A percentile compares a stretch with the other conserved stretches of the same genome.
phyloP scores from a whole-genome alignment of 2,797 vertebrate genomes.

The Glossophaga mutica region DNA sequence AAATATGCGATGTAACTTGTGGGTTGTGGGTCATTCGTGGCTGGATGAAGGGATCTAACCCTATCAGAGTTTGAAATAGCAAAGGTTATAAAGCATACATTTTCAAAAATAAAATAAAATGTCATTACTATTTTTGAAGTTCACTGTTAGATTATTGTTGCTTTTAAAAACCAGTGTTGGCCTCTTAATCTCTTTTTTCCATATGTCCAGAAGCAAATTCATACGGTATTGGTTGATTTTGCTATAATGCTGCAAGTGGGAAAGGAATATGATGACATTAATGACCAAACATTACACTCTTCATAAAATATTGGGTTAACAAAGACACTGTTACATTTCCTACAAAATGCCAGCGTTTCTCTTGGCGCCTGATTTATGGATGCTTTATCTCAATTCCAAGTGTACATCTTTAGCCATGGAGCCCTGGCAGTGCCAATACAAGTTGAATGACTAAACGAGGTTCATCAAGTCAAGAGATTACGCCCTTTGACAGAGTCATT shows the following conservation, averaged over 20 bases:
- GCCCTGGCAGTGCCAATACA: not conserved
- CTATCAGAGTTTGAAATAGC: conserved; percentile 16
- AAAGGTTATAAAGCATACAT: not conserved
- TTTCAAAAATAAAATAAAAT: conserved; percentile 46
- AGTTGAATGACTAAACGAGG: not conserved
- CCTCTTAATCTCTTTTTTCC: not conserved
- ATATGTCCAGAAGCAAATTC: not conserved
- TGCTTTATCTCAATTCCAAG: not conserved
- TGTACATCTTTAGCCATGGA: not conserved
- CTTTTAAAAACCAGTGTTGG: not conserved
- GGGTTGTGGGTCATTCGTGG: not conserved
- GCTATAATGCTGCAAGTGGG: not conserved
- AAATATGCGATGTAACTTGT: not conserved
- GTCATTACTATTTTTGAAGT: not conserved
- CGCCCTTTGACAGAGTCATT: not conserved
- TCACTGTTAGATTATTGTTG: not conserved
- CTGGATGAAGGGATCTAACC: not conserved
- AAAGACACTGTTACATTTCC: not conserved
- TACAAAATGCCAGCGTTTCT: not conserved
- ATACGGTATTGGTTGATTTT: not conserved
- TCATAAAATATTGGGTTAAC: conserved; percentile 3
- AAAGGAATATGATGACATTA: not conserved
- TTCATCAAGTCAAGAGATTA: not conserved
- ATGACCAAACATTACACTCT: not conserved
- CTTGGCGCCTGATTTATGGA: not conserved